Evolutionary conservation across 2,888 invertebrate species (phyloP).

Genomic region (Pristionchus fissidentatus): DNA sequence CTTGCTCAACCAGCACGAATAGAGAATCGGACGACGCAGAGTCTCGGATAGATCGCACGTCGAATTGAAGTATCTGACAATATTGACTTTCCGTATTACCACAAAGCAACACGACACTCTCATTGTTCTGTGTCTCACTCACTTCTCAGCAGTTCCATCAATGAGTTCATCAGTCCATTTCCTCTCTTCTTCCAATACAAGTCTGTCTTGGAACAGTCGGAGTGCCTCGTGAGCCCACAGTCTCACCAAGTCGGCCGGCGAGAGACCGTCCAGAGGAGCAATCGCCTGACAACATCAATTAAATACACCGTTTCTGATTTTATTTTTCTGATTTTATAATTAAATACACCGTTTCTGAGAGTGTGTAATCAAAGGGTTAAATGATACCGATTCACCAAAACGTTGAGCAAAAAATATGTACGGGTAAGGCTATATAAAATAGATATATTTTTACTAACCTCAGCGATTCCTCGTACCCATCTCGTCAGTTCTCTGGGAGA

Average conservation of each 20-base stretch:
- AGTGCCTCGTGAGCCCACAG: conserved; percentile 99
- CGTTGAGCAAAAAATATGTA: too few species aligned
- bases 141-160: conserved; percentile 84
- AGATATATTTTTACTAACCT: conserved; percentile 78
- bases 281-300: conserved; percentile 93
- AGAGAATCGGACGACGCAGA: conserved; percentile 92
- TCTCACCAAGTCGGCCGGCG: conserved; percentile 94
- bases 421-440: too few species aligned
- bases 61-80: conserved; percentile 87
- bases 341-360: too few species aligned
- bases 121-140: not conserved
- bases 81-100: not conserved
- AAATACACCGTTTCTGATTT: too few species aligned
- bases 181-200: conserved; percentile 94
- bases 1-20: conserved; percentile 98
- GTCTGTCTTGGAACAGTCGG: conserved; percentile 87
- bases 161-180: conserved; percentile 99
- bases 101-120: not conserved
- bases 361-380: too few species aligned
- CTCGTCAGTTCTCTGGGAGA: conserved; percentile 97
- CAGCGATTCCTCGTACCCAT: conserved; percentile 99
- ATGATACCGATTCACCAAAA: too few species aligned
- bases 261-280: conserved; percentile 89
- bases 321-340: not conserved
- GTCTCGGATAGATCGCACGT: conserved; percentile 82